A percentile compares a stretch with the other conserved stretches of the same genome.
Evolutionary conservation across 2,113 vertebrate species (phyloP).

Genomic region (Poeciliopsis prolifica): DNA sequence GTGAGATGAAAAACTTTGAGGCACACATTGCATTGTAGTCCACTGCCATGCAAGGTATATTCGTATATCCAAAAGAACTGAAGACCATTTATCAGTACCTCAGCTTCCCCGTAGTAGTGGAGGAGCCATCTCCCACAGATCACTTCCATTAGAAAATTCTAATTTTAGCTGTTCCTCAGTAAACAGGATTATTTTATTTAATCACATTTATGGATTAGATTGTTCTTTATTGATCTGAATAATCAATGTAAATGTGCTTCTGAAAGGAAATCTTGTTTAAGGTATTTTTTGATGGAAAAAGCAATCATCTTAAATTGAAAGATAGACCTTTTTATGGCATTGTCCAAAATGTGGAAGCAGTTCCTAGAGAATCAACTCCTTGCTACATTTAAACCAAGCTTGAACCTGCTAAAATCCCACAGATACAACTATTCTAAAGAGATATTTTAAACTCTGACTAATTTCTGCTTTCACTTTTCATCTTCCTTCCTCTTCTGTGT

Average conservation of each 20-base stretch:
- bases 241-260: constrained; percentile 93
- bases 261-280: constrained; percentile 86
- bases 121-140: constrained; percentile 66
- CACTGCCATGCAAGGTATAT: too few species aligned
- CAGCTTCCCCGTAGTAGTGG: background rate
- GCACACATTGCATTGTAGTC: too few species aligned
- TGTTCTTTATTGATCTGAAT: constrained; percentile 83
- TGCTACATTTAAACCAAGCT: background rate
- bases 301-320: constrained; percentile 68
- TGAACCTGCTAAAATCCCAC: background rate
- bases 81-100: too few species aligned
- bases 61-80: too few species aligned
- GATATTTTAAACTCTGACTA: background rate
- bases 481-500: background rate
- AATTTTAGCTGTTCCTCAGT: constrained; percentile 76
- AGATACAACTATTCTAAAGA: too few species aligned
- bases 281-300: constrained; percentile 78
- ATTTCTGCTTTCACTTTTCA: background rate
- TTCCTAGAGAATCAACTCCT: background rate
- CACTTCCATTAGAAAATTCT: constrained; percentile 79
- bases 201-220: constrained; percentile 91
- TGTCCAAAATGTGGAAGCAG: background rate
- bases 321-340: background rate
- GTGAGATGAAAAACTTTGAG: too few species aligned
- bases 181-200: constrained; percentile 91